Evolutionary conservation across 2,113 vertebrate genomes (phyloP).

Genomic region (Lonchura striata): DNA sequence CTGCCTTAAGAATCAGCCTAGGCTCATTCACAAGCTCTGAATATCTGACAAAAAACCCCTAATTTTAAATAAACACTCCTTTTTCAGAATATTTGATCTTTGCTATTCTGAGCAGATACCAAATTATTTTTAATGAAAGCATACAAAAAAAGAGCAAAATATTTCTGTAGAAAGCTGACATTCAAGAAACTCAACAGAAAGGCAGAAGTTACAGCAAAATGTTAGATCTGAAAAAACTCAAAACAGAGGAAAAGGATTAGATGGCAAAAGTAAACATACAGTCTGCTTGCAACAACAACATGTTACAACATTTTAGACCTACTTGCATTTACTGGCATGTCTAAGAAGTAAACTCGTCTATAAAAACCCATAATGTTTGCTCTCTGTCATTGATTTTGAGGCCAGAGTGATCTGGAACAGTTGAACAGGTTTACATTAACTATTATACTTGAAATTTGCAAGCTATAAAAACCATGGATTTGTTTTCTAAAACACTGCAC

Average conservation of each 20-base stretch:
- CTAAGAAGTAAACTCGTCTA: neutral
- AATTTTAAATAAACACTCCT: neutral
- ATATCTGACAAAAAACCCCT: accelerated
- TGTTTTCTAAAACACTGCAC: neutral
- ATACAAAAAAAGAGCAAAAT: neutral
- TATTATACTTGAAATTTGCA: neutral
- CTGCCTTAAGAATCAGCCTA: neutral
- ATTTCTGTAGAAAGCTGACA: neutral
- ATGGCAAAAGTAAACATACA: neutral
- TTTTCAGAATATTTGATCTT: neutral
- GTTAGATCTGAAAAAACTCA: neutral
- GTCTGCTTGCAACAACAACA: neutral
- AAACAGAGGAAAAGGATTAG: neutral
- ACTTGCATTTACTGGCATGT: neutral
- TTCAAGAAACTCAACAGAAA: neutral
- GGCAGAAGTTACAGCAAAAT: neutral
- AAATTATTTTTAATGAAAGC: neutral
- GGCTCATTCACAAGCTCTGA: neutral
- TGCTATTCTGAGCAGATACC: neutral
- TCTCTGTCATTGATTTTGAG: neutral
- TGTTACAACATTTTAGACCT: neutral
- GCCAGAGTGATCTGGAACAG: neutral
- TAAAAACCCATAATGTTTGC: neutral
- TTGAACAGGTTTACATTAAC: neutral
- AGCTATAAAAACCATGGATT: neutral